phyloP scores from a whole-genome alignment of 2,888 invertebrate species.

The Plusia festucae region DNA sequence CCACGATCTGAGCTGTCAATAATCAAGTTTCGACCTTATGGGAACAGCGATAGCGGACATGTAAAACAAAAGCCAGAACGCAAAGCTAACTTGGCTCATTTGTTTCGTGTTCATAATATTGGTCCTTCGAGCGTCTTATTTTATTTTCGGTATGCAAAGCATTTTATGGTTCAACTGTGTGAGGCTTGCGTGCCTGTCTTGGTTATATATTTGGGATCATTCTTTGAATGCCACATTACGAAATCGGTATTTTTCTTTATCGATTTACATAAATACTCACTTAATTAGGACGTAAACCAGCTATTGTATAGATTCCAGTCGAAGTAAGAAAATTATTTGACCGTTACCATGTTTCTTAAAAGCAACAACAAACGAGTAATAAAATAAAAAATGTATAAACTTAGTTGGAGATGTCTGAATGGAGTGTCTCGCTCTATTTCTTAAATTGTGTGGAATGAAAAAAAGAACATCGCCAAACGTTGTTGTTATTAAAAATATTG shows the following conservation, averaged over 20 bases:
- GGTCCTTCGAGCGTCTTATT: conserved; percentile 71
- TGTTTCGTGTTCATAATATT: conserved; percentile 71
- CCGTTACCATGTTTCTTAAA: conserved; percentile 11
- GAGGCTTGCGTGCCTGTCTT: conserved; percentile 70
- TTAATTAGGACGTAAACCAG: conserved; percentile 66
- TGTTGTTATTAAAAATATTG: conserved; percentile 42
- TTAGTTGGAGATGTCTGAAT: conserved; percentile 30
- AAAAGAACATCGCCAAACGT: conserved; percentile 15
- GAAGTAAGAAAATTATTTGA: conserved; percentile 19
- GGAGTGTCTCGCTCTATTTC: conserved; percentile 45
- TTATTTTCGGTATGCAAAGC: conserved; percentile 74
- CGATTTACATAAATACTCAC: conserved; percentile 61
- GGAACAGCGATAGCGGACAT: conserved; percentile 41
- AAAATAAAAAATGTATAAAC: conserved; percentile 41
- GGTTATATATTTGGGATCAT: conserved; percentile 67
- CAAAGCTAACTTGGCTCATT: conserved; percentile 69
- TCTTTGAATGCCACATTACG: conserved; percentile 64
- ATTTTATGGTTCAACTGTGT: conserved; percentile 77
- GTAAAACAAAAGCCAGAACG: conserved; percentile 48
- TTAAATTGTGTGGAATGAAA: conserved; percentile 28
- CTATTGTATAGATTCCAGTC: conserved; percentile 40
- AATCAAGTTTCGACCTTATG: conserved; percentile 55
- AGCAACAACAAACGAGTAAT: conserved; percentile 9
- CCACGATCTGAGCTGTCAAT: conserved; percentile 25
- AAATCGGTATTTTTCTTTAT: conserved; percentile 65